phyloP scores from a whole-genome alignment of 2,113 vertebrate genomes.

The Zosterops hypoxanthus region DNA sequence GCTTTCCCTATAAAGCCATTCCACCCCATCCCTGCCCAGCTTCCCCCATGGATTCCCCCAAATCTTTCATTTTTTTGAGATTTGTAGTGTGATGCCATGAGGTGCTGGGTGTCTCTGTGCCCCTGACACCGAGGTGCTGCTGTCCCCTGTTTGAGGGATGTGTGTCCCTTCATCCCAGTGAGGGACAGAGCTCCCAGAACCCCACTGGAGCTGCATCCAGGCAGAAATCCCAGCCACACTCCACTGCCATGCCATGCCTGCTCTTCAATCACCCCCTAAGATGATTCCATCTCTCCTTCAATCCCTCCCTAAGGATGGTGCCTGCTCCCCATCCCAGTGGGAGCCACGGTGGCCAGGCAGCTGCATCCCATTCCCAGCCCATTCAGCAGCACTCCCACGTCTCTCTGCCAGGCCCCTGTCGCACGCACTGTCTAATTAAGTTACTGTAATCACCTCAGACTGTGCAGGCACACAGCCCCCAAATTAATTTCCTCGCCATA shows the following conservation, averaged over 20 bases:
- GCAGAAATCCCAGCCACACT: rapidly evolving
- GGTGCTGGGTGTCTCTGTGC: not conserved
- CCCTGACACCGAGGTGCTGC: not conserved
- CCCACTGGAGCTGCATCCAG: not conserved
- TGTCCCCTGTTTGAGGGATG: not conserved
- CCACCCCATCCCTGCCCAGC: rapidly evolving
- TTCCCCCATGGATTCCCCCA: rapidly evolving
- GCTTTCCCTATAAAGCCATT: rapidly evolving
- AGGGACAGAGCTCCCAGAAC: not conserved
- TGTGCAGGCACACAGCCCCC: not conserved
- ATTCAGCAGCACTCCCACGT: not conserved
- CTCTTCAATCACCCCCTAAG: not conserved
- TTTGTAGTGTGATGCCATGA: not conserved
- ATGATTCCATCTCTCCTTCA: no score
- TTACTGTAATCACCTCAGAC: slow-evolving; percentile 27
- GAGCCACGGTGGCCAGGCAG: not conserved
- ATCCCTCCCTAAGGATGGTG: not conserved
- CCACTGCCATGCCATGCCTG: rapidly evolving
- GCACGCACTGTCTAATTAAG: not conserved
- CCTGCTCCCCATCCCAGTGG: not conserved
- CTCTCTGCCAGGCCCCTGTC: not conserved
- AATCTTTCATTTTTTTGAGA: not conserved
- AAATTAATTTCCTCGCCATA: slow-evolving; percentile 56
- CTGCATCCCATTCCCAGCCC: not conserved
- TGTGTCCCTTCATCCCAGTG: not conserved